Evolutionary conservation across 2,888 invertebrate species (phyloP).

Genomic region (Molorchus minor): DNA sequence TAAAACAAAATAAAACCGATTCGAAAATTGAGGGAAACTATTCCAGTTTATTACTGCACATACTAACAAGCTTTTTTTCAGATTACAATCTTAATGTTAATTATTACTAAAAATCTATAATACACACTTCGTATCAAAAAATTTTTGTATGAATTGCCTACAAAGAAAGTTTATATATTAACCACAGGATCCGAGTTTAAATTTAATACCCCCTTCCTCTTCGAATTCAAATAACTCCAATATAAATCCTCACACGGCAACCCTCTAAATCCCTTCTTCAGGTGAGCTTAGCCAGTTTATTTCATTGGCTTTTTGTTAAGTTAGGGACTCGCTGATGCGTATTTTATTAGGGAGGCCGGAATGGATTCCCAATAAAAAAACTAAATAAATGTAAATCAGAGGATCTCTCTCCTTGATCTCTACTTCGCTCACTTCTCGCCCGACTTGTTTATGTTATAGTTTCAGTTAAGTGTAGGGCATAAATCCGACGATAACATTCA

Average conservation of each 20-base stretch:
- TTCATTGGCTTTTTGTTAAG: constrained; percentile 17
- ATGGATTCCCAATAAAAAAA: constrained; percentile 15
- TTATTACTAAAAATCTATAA: too few species aligned
- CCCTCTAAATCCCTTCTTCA: constrained; percentile 1
- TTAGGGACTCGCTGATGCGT: constrained; percentile 3
- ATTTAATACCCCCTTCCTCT: too few species aligned
- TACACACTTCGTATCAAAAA: too few species aligned
- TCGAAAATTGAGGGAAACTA: constrained; percentile 3
- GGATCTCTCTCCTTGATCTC: not conserved
- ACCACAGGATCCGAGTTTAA: too few species aligned
- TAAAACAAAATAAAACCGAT: not conserved
- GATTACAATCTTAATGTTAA: constrained; percentile 8
- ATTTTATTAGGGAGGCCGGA: constrained; percentile 10
- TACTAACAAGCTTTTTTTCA: constrained; percentile 14
- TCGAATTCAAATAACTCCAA: too few species aligned
- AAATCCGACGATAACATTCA: too few species aligned
- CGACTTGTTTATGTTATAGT: not conserved
- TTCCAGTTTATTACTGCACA: constrained; percentile 3
- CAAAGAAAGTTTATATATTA: too few species aligned
- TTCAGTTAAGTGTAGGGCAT: not conserved
- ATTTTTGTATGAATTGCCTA: too few species aligned
- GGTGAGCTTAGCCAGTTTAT: constrained; percentile 16
- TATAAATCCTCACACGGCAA: not conserved
- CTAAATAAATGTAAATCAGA: constrained; percentile 19
- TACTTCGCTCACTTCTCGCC: not conserved